Base-by-base conservation (phyloP, 2,888 invertebrate genomes). In the Synergus itoensis region DNA sequence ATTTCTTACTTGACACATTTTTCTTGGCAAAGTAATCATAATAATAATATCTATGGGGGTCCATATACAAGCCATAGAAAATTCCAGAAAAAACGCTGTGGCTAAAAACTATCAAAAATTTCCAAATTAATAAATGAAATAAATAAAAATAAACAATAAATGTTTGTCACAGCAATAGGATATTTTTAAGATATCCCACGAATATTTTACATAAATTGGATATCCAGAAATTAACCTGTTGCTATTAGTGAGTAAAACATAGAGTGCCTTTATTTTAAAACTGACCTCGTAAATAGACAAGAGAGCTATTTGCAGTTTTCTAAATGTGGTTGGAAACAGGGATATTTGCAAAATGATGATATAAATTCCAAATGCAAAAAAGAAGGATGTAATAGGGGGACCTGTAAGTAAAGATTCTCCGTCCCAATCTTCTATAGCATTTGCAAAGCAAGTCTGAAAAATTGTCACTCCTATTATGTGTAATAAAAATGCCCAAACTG, bases 61-160 rank as follows among this genome's bases (percentile, higher is more conserved):
- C 91, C 91, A 91, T 60, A 90, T 85, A 77, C 89, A 91, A 28
- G 88, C 87, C 8, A 86, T 78, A 40, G 87, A 79, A 80, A 90
- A 91, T 81, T 91, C 91, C 80, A 91, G 77, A 16, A 91, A 78
- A 77, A 91, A 91, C 0, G 89, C 82, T 7, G 88, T 86, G 48
- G 86, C 88, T 53, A 91, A 53, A 84, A 91, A 90, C 91, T 91
- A 45, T 78, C 80, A 78, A n/a, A 40, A 28, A 3, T 28, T 28
- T 28, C 28, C 28, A 79, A 43, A 69, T 48, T 63, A 16, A 69
- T 18, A 77, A 63, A 21, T 21, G 67, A 43, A 67, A 12, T 14
- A 48, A 69, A n/a, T 11, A 9, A 16, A 48, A 69, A 28, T 14
- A 14, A 14, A 5, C 1, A 41, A n/a, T 41, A n/a, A 64, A 40